Percentiles rank a stretch among this genome's conserved stretches.
Evolutionary conservation across 2,888 invertebrate genomes (phyloP).

Genomic region (Steinernema carpocapsae): DNA sequence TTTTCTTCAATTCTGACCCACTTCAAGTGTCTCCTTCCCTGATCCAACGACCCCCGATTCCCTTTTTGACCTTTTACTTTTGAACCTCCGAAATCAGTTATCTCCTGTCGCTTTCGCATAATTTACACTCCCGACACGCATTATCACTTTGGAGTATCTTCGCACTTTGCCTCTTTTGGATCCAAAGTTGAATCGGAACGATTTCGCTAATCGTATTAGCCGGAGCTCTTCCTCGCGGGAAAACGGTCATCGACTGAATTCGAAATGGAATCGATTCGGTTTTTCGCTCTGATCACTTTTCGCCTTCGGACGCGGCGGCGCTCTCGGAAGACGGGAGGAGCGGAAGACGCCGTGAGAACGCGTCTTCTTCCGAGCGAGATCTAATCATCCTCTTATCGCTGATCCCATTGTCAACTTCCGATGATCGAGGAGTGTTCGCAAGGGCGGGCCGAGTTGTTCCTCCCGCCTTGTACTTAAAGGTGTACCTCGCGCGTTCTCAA

Average conservation of each 20-base stretch:
- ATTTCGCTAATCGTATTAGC: constrained; percentile 28
- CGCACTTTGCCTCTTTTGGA: neutral
- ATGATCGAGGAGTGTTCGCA: constrained; percentile 2
- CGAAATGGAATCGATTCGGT: constrained; percentile 9
- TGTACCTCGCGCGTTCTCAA: neutral
- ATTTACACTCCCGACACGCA: constrained; percentile 11
- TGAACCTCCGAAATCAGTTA: too few relatives aligned
- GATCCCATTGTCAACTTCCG: constrained; percentile 31
- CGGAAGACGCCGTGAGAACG: constrained; percentile 16
- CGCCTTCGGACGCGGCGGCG: neutral
- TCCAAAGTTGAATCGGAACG: neutral
- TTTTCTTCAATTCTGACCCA: too few relatives aligned
- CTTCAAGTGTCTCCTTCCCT: too few relatives aligned
- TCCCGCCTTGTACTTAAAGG: neutral
- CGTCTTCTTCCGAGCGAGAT: constrained; percentile 18
- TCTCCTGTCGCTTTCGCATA: neutral
- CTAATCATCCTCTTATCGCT: constrained; percentile 20
- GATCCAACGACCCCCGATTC: too few relatives aligned
- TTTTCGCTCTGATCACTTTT: neutral
- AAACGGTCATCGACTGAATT: constrained; percentile 10
- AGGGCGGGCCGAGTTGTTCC: constrained; percentile 10
- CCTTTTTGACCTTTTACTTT: too few relatives aligned
- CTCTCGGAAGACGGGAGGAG: neutral
- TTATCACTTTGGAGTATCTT: neutral
- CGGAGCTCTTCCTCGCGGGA: neutral